A percentile compares a stretch with the other conserved stretches of the same genome.
Conservation (phyloP, 2,888 invertebrate genomes). For the Noctuana brunneofusca region DNA sequence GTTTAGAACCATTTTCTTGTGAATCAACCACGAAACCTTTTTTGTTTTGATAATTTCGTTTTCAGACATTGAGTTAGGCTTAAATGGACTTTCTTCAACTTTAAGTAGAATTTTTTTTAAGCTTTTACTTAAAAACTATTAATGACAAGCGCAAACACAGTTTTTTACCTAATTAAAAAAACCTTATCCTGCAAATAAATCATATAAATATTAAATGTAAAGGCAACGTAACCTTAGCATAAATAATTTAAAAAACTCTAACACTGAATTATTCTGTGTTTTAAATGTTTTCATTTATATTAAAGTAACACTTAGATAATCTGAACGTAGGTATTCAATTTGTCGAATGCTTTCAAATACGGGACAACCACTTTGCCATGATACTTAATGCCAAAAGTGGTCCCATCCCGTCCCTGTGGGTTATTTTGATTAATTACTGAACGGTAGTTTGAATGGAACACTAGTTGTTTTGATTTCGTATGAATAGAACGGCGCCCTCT, state of each 20-base stretch:
- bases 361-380: neutral
- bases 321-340: slow-evolving; percentile 23
- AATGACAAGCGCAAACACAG: too few relatives aligned
- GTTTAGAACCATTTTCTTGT: neutral
- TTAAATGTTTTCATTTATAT: too few relatives aligned
- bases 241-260: too few relatives aligned
- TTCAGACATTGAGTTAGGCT: neutral
- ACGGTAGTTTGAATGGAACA: slow-evolving; percentile 52
- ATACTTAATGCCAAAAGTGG: slow-evolving; percentile 21
- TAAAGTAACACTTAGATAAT: too few relatives aligned
- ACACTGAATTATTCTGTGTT: too few relatives aligned
- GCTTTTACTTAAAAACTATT: too few relatives aligned
- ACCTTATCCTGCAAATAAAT: too few relatives aligned
- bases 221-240: too few relatives aligned
- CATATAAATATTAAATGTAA: too few relatives aligned
- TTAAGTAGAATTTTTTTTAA: too few relatives aligned
- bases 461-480: slow-evolving; percentile 49
- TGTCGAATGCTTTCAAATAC: neutral
- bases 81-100: neutral
- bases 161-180: too few relatives aligned
- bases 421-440: slow-evolving; percentile 57
- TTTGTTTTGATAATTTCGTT: neutral
- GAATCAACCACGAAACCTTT: neutral
- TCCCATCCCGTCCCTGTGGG: slow-evolving; percentile 41
- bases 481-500: slow-evolving; percentile 44